Percentiles rank a stretch among this genome's conserved stretches.
These are phyloP conservation scores for Sebastes hopkinsi DNA, from an alignment of 2,797 vertebrate genomes.

Conservation along the genomic window DNA sequence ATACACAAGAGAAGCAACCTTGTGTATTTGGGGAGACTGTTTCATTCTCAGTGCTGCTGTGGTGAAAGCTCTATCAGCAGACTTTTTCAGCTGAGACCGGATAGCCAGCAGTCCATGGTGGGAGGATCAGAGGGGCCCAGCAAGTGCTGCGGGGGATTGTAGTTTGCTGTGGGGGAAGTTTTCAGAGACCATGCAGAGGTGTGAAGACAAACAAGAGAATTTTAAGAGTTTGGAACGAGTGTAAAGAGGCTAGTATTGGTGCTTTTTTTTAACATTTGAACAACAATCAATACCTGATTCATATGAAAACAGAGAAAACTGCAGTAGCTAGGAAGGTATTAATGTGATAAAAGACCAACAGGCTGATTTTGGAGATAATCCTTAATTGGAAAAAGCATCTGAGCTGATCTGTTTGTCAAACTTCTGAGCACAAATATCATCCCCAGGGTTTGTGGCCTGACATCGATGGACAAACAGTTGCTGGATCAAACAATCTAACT, in stretches of 20 bases:
- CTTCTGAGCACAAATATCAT: slow-evolving; percentile 31
- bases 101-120: slow-evolving; percentile 34
- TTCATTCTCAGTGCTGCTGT: slow-evolving; percentile 5
- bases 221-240: slow-evolving; percentile 34
- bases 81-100: slow-evolving; percentile 17
- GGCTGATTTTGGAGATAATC: slow-evolving; percentile 25
- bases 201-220: slow-evolving; percentile 41
- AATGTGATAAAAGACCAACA: not conserved
- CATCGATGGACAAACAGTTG: not conserved
- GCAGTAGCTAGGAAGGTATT: not conserved
- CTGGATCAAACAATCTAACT: not conserved
- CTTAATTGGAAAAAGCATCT: not conserved
- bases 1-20: slow-evolving; percentile 13
- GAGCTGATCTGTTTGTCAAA: slow-evolving; percentile 48
- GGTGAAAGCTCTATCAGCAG: slow-evolving; percentile 35
- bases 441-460: slow-evolving; percentile 22
- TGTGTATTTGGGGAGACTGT: not conserved
- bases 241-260: slow-evolving; percentile 8
- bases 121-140: slow-evolving; percentile 63
- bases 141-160: slow-evolving; percentile 37
- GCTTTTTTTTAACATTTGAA: not conserved
- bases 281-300: slow-evolving; percentile 17
- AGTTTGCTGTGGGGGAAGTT: slow-evolving; percentile 45
- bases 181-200: slow-evolving; percentile 52
- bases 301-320: not conserved